Evolutionary conservation across 1,140 invertebrate genomes (phyloP), one percentile per base, ranked within the genome.

Genomic region (Alviniconcha marisindica): DNA sequence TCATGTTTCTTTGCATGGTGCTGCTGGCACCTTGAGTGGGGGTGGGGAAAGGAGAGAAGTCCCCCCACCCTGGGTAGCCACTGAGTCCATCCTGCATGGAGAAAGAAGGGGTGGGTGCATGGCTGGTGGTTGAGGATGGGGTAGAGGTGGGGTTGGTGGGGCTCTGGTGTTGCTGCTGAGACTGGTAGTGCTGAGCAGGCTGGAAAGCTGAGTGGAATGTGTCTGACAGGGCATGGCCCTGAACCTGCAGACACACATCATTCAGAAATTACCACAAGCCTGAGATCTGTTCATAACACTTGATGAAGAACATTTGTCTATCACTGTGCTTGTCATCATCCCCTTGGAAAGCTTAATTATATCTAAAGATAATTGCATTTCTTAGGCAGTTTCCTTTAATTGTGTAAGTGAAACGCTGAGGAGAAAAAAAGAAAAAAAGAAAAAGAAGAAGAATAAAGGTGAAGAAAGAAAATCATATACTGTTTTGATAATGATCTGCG

Each of bases 61-160:
- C 44, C 24, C 31, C 38, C 73, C 71, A 82, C n/a, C 63, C 63
- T 24, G 56, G 73, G 80, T 77, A 63, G 54, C 42, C 66, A 31
- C 66, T 60, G 51, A 79, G 51, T 36, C 77, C 69, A 18, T 56
- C 71, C 31, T 84, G 83, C 33, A 80, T 28, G 51, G 83, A 42
- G 44, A 73, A 77, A 21, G 66, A 40, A 7, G 77, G 60, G 44
- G 33, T 71, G 69, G 36, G 69, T n/a, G n/a, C n/a, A n/a, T n/a
- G n/a, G 36, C 36, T 71, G 77, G 42, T 78, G 56, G 78, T 10
- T 38, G 28, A 7, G 2, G 56, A 14, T 15, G 78, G 36, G 36
- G 77, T 78, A 54, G 51, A 31, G 54, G 51, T 38, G 38, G 40
- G 40, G 42, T 3, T 18, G 18, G 2, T n/a, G 42, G 18, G 21